These are phyloP conservation scores for Pampus argenteus DNA, from an alignment of 2,797 vertebrate species.

Conservation along the genomic window DNA sequence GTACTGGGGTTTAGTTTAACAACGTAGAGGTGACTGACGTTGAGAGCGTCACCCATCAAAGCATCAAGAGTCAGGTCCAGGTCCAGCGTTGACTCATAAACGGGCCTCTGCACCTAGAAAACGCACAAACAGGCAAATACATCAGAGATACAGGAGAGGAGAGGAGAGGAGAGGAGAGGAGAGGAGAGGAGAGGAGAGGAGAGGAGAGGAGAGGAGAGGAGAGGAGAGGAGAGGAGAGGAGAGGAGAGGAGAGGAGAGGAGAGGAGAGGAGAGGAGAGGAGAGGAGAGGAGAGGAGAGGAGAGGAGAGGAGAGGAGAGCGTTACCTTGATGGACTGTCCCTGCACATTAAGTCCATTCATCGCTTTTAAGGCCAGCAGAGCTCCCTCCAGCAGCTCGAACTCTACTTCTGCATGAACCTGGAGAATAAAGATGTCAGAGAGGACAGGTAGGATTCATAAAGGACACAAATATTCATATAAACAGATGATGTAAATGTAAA, in stretches of 20 bases:
- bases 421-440: constrained; percentile 25
- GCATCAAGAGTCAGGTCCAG: constrained; percentile 81
- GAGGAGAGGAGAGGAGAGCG: neutral
- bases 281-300: neutral
- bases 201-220: neutral
- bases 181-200: neutral
- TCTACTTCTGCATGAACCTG: constrained; percentile 88
- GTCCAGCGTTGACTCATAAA: constrained; percentile 84
- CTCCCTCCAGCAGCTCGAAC: constrained; percentile 88
- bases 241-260: neutral
- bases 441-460: neutral
- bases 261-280: neutral
- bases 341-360: constrained; percentile 81
- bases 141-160: neutral
- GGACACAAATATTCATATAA: neutral
- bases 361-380: constrained; percentile 84
- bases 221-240: neutral
- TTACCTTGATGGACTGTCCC: constrained; percentile 85
- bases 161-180: neutral
- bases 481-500: too few relatives aligned
- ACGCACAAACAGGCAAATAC: neutral
- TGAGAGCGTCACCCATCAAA: constrained; percentile 82
- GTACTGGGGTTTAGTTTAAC: constrained; percentile 34
- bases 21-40: constrained; percentile 81
- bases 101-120: constrained; percentile 87